Conservation (phyloP, 2,888 invertebrate species). For the Dynastes tityus region DNA sequence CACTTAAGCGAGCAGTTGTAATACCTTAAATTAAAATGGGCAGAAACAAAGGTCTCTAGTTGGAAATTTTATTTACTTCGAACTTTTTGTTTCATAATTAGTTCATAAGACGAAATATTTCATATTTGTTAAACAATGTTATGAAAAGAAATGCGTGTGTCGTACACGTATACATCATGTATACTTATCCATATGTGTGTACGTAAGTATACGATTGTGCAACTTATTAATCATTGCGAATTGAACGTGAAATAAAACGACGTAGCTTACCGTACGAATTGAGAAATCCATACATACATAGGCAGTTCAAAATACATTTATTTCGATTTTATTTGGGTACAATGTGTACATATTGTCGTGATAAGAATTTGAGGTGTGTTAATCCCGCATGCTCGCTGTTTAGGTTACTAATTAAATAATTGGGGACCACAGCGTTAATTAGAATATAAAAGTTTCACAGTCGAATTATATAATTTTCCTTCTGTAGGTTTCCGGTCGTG, state of each 20-base stretch:
- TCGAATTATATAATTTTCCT: too few relatives aligned
- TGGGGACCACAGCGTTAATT: slow-evolving; percentile 1
- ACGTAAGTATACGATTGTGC: neutral
- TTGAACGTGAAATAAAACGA: slow-evolving; percentile 9
- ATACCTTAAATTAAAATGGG: too few relatives aligned
- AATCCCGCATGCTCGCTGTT: neutral
- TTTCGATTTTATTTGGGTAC: slow-evolving; percentile 12
- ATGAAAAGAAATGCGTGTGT: neutral
- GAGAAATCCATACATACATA: neutral
- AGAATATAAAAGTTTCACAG: neutral
- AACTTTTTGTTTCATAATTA: too few relatives aligned
- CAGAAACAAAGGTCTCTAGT: too few relatives aligned
- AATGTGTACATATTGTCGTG: slow-evolving; percentile 1
- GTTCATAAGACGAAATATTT: too few relatives aligned
- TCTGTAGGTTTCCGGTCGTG: neutral
- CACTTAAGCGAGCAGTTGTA: too few relatives aligned
- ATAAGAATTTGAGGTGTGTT: slow-evolving; percentile 21
- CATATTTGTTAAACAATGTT: too few relatives aligned
- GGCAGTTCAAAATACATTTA: neutral
- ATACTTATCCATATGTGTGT: neutral
- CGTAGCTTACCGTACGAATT: neutral
- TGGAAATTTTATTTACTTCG: neutral
- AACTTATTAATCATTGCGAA: slow-evolving; percentile 8
- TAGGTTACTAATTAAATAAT: neutral
- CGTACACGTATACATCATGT: neutral